Evolutionary conservation across 2,888 invertebrate genomes (phyloP).

Genomic region (Andrena fulva): DNA sequence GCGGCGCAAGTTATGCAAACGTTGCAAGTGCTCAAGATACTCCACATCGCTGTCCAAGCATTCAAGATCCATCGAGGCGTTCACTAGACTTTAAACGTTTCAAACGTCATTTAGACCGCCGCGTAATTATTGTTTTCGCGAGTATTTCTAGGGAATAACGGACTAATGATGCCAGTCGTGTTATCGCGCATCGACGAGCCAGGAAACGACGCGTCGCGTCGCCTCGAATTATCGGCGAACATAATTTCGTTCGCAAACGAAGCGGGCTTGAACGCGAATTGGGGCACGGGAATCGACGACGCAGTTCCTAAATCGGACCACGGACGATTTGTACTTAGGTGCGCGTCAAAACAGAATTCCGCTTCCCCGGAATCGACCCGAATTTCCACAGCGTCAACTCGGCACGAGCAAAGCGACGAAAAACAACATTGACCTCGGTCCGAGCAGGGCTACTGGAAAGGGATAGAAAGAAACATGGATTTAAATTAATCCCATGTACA

Average conservation of each 20-base stretch:
- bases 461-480: too few relatives aligned
- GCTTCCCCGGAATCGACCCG: neutral
- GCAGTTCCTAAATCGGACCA: conserved; percentile 1
- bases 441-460: too few relatives aligned
- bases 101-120: too few relatives aligned
- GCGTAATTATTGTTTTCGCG: neutral
- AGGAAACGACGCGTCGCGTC: neutral
- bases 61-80: neutral
- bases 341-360: neutral
- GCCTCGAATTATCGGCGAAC: conserved; percentile 1
- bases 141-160: neutral
- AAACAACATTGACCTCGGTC: too few relatives aligned
- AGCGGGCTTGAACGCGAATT: conserved; percentile 14
- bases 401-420: too few relatives aligned
- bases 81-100: too few relatives aligned
- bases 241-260: conserved; percentile 13
- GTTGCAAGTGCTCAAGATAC: neutral
- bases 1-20: neutral
- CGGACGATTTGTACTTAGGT: neutral
- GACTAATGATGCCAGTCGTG: neutral
- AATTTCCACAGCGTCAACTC: neutral
- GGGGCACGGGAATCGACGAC: neutral
- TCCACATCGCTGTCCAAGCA: neutral
- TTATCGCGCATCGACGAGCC: conserved; percentile 2
- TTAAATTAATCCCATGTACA: too few relatives aligned